Evolutionary conservation across 2,888 invertebrate genomes (phyloP), one percentile per base, ranked within the genome.

Genomic region (Eristalis tenax): DNA sequence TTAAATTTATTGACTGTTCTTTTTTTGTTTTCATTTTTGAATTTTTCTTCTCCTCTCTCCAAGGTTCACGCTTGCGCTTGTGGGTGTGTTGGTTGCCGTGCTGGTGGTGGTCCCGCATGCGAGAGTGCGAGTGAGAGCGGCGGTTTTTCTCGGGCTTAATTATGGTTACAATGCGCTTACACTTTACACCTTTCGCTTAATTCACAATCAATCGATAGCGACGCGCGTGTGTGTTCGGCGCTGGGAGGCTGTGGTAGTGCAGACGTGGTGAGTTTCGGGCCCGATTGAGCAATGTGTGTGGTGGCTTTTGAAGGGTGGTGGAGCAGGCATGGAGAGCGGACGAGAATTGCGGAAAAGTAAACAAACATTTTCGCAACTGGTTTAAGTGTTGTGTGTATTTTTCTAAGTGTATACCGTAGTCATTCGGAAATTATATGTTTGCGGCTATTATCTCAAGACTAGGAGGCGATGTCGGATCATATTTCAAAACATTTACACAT

Each of bases 1-100:
- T 87, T 76, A 83, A 87, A 83, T 83, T 87, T 83, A 87, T 83
- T 87, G 87, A 87, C 75, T 83, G 73, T 74, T 74, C 61, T 43
- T 63, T 59, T 66, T 75, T 50, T 69, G 50, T 80, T 63, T 59
- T 50, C 35, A 18, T 38, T 18, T 68, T 38, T 50, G 50, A 59
- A 59, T 28, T 68, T 50, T 68, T 68, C 28, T 50, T 40, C 23
- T 65, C 61, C 57, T 50, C 32, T 26, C 26, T 26, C 26, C 26
- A n/a, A 32, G 61, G 61, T 61, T 28, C n/a, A 13, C 22, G 10
- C 13, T 22, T 40, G 23, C 18, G 28, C 40, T n/a, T 56, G 22
- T 59, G 50, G 77, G 43, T 63, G 63, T 71, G 57, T 69, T 50
- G 63, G 38, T 26, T 18, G 59, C 28, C 59, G 68, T 32, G 22